Conservation (phyloP, 1,140 invertebrate genomes). For the Drosophila athabasca region DNA sequence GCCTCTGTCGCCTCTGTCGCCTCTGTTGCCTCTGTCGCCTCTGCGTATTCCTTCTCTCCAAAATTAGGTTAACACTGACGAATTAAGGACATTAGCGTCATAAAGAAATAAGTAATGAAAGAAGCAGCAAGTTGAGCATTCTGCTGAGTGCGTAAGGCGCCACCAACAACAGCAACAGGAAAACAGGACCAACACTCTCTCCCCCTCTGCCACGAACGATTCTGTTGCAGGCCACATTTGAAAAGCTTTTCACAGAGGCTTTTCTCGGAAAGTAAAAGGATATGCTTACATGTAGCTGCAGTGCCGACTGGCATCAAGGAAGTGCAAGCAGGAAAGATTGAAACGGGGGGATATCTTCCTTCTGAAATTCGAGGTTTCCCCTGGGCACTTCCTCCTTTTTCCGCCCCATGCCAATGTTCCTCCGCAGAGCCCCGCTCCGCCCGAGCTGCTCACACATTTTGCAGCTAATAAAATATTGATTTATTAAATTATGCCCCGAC, state of each 20-base stretch:
- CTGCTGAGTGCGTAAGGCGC: constrained; percentile 66
- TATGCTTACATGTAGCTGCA: no score
- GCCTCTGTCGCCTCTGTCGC: neutral
- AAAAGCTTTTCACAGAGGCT: constrained; percentile 7
- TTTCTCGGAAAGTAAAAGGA: neutral
- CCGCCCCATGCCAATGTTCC: neutral
- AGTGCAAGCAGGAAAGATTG: no score
- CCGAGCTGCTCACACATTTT: constrained; percentile 39
- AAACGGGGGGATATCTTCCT: neutral
- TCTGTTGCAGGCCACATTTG: constrained; percentile 9
- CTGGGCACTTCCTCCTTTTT: neutral
- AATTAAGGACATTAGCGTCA: constrained; percentile 82
- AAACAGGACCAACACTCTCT: constrained; percentile 28
- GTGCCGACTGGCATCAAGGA: no score
- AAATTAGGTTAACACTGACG: constrained; percentile 82
- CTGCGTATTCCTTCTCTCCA: constrained; percentile 46
- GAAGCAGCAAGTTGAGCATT: constrained; percentile 65
- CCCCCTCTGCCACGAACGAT: constrained; percentile 1
- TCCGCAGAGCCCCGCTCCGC: constrained; percentile 5
- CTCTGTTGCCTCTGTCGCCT: neutral
- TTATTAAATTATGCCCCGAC: constrained; percentile 70
- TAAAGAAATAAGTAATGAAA: constrained; percentile 82
- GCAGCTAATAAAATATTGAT: constrained; percentile 77
- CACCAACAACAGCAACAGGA: constrained; percentile 36
- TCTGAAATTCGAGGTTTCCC: neutral